These are phyloP conservation scores for Lagocephalus sceleratus DNA, from an alignment of 2,797 vertebrate genomes.

Conservation along the genomic window DNA sequence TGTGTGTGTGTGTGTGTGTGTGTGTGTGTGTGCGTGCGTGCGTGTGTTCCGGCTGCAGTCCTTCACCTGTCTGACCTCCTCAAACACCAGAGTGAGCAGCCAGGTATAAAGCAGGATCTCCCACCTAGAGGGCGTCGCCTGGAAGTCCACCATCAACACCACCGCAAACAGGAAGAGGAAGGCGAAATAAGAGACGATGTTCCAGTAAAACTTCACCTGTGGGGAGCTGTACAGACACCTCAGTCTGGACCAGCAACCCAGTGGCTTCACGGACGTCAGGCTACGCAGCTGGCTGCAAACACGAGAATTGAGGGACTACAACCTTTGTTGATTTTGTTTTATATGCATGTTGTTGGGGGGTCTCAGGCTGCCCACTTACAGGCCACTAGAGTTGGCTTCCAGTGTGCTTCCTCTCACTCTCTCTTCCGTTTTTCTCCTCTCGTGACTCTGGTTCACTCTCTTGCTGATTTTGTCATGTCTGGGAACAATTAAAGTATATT, in stretches of 20 bases:
- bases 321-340: no score
- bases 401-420: conserved; percentile 42
- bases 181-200: conserved; percentile 87
- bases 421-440: conserved; percentile 62
- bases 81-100: conserved; percentile 88
- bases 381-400: conserved; percentile 5
- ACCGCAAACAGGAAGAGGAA: conserved; percentile 92
- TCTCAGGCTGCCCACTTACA: conserved; percentile 48
- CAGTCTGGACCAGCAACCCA: conserved; percentile 59
- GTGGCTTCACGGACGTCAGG: conserved; percentile 43
- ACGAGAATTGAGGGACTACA: conserved; percentile 8
- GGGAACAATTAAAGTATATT: background rate
- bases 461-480: conserved; percentile 73
- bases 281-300: conserved; percentile 14
- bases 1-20: background rate
- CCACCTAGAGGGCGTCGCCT: conserved; percentile 75
- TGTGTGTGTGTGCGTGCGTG: background rate
- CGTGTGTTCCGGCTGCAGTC: background rate
- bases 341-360: background rate
- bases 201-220: conserved; percentile 88
- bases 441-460: conserved; percentile 48
- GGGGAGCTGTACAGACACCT: conserved; percentile 60
- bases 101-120: conserved; percentile 91
- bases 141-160: conserved; percentile 93
- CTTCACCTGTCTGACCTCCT: conserved; percentile 91